Conservation (phyloP, 2,888 invertebrate genomes). For the Idaea biselata region DNA sequence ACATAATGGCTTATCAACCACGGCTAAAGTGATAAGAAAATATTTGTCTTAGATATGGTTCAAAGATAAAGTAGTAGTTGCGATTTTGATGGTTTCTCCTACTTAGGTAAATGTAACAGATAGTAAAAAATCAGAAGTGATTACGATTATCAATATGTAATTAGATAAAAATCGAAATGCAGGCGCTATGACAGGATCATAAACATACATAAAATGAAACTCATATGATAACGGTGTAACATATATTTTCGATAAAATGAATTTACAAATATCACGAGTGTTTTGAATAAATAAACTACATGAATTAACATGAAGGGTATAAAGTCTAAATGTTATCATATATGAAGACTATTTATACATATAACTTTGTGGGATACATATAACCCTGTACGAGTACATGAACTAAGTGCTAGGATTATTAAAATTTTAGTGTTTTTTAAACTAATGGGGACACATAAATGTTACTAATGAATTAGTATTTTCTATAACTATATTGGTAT, state of each 20-base stretch:
- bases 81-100: neutral
- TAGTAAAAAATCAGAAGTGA: constrained; percentile 5
- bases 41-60: constrained; percentile 53
- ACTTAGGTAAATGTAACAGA: constrained; percentile 11
- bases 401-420: constrained; percentile 50
- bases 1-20: constrained; percentile 38
- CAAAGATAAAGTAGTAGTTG: constrained; percentile 36
- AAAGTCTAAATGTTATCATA: constrained; percentile 30
- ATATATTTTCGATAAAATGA: constrained; percentile 76
- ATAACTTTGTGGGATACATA: constrained; percentile 20
- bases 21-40: constrained; percentile 39
- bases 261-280: constrained; percentile 70
- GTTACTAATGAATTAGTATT: constrained; percentile 40
- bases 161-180: constrained; percentile 6
- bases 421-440: constrained; percentile 33
- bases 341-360: constrained; percentile 31
- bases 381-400: constrained; percentile 25
- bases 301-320: constrained; percentile 41
- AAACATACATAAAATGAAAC: constrained; percentile 68
- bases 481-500: constrained; percentile 21
- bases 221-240: constrained; percentile 70
- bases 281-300: constrained; percentile 55
- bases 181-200: constrained; percentile 25
- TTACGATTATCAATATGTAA: constrained; percentile 10
- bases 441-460: constrained; percentile 38